Evolutionary conservation across 2,888 invertebrate species (phyloP), one percentile per base, ranked within the genome.

Genomic region (Hirtodrosophila duncani): DNA sequence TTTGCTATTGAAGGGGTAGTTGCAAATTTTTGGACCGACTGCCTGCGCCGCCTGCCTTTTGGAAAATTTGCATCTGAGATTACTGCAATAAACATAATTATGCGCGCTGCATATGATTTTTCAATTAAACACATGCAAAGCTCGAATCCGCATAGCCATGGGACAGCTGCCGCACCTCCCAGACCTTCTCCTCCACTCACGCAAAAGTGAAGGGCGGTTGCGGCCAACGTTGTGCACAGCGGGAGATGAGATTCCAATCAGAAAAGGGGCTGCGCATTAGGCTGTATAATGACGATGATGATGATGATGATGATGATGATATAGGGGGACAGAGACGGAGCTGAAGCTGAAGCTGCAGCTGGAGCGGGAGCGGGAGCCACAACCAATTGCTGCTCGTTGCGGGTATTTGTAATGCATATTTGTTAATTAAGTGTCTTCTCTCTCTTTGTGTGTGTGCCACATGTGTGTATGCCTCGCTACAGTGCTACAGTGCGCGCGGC

Each of bases 91-190:
- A 78, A 80, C 80, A 83, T 83, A 83, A 83, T 83, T 83, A 83
- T 83, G 83, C 80, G 67, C 72, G 65, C 69, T 83, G 83, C 82
- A 83, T 81, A 83, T 83, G 84, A 84, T 84, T 84, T 83, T 83
- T 83, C 84, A 83, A 83, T 84, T 82, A 84, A 82, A 83, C 77
- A 68, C 75, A 72, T 80, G 83, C 82, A 77, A 60, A 56, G 59
- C 59, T 24, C 24, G 56, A 67, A 62, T 58, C 61, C 58, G 52
- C 62, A 50, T 6, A 65, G 53, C 53, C 46, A 27, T 31, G 37
- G 24, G 18, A 27, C 10, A 11, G 11, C 29, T 38, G 18, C 11
- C 18, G 27, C 33, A 14, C 26, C 9, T n/a, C n/a, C n/a, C n/a
- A n/a, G n/a, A n/a, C n/a, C n/a, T n/a, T n/a, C n/a, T n/a, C n/a